Percentiles rank a stretch among this genome's conserved stretches.
Conservation (phyloP, 2,113 vertebrate species). For the Plecturocebus donacophilus region DNA sequence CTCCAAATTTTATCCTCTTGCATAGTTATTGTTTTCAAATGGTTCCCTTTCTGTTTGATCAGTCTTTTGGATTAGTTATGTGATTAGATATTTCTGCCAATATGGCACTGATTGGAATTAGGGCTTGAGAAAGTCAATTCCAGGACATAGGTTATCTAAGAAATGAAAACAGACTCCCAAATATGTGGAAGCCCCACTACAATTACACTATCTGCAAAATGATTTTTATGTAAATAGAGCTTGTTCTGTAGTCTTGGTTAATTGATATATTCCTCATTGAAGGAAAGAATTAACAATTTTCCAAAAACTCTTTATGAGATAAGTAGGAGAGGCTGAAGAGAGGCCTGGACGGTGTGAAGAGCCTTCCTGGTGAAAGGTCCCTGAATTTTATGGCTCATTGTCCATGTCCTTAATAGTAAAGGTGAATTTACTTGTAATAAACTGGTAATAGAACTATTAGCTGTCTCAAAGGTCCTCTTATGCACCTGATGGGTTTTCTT, state of each 20-base stretch:
- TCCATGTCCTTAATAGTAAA: not conserved
- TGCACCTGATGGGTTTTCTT: not conserved
- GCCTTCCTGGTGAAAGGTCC: not conserved
- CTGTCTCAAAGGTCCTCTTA: not conserved
- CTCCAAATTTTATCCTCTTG: not conserved
- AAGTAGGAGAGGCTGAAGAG: not conserved
- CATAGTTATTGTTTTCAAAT: not conserved
- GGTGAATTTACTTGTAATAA: too few species aligned
- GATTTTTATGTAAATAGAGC: not conserved
- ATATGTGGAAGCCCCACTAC: not conserved
- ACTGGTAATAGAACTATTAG: not conserved
- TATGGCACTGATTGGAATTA: not conserved
- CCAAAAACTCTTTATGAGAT: not conserved
- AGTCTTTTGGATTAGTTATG: not conserved
- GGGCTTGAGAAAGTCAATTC: not conserved
- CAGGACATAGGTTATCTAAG: not conserved
- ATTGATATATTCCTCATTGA: not conserved
- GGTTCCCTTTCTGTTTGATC: not conserved
- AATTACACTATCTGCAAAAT: not conserved
- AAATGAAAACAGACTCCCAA: not conserved
- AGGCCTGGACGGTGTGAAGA: not conserved
- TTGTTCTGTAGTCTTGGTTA: not conserved
- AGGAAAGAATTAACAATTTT: not conserved
- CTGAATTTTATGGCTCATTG: not conserved
- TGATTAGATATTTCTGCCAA: not conserved